Conservation (phyloP, 2,797 vertebrate genomes). For the Phyllotis vaccarum region DNA sequence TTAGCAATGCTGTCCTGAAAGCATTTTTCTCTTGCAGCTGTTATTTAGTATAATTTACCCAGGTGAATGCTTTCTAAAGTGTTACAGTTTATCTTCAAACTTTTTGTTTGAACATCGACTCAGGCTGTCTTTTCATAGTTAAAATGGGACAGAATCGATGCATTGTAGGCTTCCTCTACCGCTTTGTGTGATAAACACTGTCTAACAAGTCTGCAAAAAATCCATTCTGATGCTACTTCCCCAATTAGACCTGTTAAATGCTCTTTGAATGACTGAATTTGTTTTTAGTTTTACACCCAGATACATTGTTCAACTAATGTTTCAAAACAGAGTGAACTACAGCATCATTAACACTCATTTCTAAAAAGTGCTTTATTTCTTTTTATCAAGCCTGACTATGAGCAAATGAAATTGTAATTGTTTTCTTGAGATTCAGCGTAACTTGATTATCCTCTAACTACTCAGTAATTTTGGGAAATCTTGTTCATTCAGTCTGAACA, state of each 20-base stretch:
- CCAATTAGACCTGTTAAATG: constrained; percentile 85
- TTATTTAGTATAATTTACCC: constrained; percentile 81
- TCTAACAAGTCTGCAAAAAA: constrained; percentile 86
- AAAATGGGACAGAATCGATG: constrained; percentile 84
- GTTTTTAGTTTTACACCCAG: constrained; percentile 78
- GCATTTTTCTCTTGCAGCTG: constrained; percentile 47
- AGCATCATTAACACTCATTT: constrained; percentile 76
- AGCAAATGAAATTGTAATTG: constrained; percentile 73
- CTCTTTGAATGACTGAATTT: constrained; percentile 77
- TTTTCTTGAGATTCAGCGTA: constrained; percentile 72
- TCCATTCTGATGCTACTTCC: constrained; percentile 84
- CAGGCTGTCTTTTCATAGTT: constrained; percentile 75
- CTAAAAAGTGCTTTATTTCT: constrained; percentile 47
- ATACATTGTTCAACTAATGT: constrained; percentile 73
- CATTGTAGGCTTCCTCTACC: constrained; percentile 77
- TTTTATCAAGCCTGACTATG: constrained; percentile 69
- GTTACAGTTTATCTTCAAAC: constrained; percentile 82
- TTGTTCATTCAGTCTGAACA: constrained; percentile 68
- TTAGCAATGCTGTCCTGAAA: constrained; percentile 73
- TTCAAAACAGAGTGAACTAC: constrained; percentile 73
- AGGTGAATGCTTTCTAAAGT: constrained; percentile 76
- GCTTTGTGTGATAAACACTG: constrained; percentile 84
- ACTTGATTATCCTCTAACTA: constrained; percentile 70
- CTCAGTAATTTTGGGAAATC: constrained; percentile 73
- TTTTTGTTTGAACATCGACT: constrained; percentile 83